phyloP scores from a whole-genome alignment of 2,797 vertebrate species.

The Jordanella pulchra region DNA sequence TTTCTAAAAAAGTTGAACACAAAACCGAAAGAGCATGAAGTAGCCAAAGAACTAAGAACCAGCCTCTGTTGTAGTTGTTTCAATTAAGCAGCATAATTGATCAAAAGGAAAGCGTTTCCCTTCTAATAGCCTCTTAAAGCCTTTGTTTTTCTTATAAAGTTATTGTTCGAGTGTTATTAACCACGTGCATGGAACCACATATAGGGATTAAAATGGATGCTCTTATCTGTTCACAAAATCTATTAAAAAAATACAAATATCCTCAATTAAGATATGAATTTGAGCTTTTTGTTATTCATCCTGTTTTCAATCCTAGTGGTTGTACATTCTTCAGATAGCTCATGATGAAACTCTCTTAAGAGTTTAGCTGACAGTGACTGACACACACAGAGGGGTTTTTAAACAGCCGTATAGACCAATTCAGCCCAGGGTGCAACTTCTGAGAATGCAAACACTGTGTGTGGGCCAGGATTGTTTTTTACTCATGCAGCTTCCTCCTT shows the following conservation, averaged over 20 bases:
- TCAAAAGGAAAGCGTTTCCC: not conserved
- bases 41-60: not conserved
- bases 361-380: constrained; percentile 21
- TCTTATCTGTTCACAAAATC: not conserved
- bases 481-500: not conserved
- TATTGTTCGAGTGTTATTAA: not conserved
- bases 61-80: not conserved
- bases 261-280: not conserved
- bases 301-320: constrained; percentile 32
- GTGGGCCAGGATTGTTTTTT: constrained; percentile 17
- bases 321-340: constrained; percentile 31
- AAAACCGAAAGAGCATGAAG: not conserved
- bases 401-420: constrained; percentile 37
- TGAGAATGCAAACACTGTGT: constrained; percentile 29
- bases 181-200: not conserved
- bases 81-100: not conserved
- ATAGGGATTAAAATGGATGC: not conserved
- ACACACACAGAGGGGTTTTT: constrained; percentile 43
- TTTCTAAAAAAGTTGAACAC: not conserved
- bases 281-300: constrained; percentile 28
- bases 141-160: not conserved
- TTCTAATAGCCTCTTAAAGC: not conserved
- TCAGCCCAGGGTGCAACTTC: constrained; percentile 23
- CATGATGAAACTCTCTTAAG: constrained; percentile 21
- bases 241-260: constrained; percentile 3